Percentiles rank a stretch among this genome's conserved stretches.
phyloP scores from a whole-genome alignment of 92 coral and sea anemone species.

The Phenganax stokvisi region DNA sequence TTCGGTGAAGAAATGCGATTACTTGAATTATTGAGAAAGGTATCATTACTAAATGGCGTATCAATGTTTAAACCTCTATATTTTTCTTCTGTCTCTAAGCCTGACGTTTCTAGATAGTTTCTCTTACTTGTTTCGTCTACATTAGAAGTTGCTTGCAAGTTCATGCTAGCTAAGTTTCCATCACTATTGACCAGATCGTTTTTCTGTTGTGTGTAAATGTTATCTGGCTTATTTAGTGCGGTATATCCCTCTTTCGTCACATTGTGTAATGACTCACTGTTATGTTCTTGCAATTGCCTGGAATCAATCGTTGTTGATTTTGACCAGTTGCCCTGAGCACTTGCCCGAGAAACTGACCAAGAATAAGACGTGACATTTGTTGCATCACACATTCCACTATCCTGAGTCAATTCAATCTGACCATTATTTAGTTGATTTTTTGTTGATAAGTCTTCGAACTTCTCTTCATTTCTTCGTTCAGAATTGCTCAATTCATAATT shows the following conservation, averaged over 20 bases:
- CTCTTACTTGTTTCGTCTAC: too few relatives aligned
- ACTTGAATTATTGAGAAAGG: too few relatives aligned
- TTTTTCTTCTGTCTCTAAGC: too few relatives aligned
- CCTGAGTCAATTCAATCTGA: neutral
- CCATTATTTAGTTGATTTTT: neutral
- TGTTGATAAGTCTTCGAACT: neutral
- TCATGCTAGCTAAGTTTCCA: too few relatives aligned
- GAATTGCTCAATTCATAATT: neutral
- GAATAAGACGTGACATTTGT: neutral
- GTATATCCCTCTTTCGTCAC: neutral
- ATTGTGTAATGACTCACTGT: neutral
- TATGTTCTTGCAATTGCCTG: neutral
- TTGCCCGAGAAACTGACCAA: neutral
- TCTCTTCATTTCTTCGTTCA: neutral
- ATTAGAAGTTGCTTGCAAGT: too few relatives aligned
- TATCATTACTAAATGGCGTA: too few relatives aligned
- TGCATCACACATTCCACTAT: slow-evolving; percentile 9
- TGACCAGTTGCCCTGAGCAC: neutral
- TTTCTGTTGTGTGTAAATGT: too few relatives aligned
- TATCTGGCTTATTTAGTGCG: neutral
- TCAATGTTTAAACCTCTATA: too few relatives aligned
- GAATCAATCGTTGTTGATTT: neutral
- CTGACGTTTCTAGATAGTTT: too few relatives aligned
- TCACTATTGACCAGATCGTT: too few relatives aligned
- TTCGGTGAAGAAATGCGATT: too few relatives aligned